A percentile compares a stretch with the other conserved stretches of the same genome.
These are phyloP conservation scores for Chrysotoxum bicinctum DNA, from an alignment of 2,888 invertebrate species.

Conservation along the genomic window DNA sequence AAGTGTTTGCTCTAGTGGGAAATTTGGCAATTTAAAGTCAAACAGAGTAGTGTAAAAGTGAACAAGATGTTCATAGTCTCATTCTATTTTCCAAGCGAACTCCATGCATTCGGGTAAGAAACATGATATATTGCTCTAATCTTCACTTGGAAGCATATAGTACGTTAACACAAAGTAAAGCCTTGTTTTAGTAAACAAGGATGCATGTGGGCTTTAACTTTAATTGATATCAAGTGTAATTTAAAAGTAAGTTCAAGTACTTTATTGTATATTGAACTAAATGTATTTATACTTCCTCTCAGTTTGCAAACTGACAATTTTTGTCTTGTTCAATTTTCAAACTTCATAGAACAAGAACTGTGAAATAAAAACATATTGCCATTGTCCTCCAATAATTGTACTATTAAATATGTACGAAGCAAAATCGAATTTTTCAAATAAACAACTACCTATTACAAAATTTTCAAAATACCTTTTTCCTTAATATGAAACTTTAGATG, in stretches of 20 bases:
- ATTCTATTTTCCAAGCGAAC: background rate
- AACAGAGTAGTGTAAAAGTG: background rate
- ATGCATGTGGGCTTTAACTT: too few relatives aligned
- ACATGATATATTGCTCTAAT: too few relatives aligned
- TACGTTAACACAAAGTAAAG: too few relatives aligned
- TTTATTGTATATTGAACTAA: too few relatives aligned
- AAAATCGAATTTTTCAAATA: background rate
- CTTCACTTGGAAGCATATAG: too few relatives aligned
- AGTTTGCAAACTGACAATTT: too few relatives aligned
- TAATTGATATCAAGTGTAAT: too few relatives aligned
- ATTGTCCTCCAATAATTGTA: background rate
- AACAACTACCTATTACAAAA: background rate
- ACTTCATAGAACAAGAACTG: background rate
- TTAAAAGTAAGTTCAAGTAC: too few relatives aligned
- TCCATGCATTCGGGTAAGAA: background rate
- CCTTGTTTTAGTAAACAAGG: too few relatives aligned
- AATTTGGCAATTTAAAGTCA: background rate
- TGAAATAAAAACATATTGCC: background rate
- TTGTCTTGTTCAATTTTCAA: too few relatives aligned
- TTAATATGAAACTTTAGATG: background rate
- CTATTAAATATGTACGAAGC: background rate
- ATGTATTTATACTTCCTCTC: too few relatives aligned
- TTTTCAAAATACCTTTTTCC: constrained; percentile 9
- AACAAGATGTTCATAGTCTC: background rate
- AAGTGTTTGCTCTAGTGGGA: background rate